These are phyloP conservation scores for Gryon sp. DNA, from an alignment of 1,140 invertebrate genomes.

Conservation along the genomic window DNA sequence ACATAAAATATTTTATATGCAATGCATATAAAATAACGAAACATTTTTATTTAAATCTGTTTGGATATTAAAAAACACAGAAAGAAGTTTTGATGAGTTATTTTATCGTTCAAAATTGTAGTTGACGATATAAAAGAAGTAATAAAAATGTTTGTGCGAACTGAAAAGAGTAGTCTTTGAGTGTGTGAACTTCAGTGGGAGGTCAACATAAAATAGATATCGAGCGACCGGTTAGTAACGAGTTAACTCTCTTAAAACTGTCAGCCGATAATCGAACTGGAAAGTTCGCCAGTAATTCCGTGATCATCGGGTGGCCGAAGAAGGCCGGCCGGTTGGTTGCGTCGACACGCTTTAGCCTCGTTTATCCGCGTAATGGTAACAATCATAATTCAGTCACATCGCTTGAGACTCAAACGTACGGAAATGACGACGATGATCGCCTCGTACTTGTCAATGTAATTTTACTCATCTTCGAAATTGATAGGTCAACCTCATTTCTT, in stretches of 20 bases:
- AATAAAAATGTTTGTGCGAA: constrained; percentile 6
- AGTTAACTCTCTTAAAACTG: constrained; percentile 66
- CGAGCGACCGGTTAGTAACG: constrained; percentile 53
- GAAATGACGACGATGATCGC: constrained; percentile 62
- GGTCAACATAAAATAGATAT: constrained; percentile 53
- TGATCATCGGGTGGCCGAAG: constrained; percentile 29
- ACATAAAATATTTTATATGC: no score
- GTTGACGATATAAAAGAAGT: constrained; percentile 12
- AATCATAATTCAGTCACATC: constrained; percentile 69
- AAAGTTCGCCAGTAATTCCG: constrained; percentile 43
- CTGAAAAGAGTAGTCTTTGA: constrained; percentile 17
- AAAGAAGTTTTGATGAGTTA: no score
- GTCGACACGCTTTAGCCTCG: constrained; percentile 75
- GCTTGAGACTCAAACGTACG: constrained; percentile 19
- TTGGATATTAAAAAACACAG: no score
- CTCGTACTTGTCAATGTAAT: constrained; percentile 28
- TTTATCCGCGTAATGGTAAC: constrained; percentile 71
- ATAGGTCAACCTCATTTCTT: constrained; percentile 24
- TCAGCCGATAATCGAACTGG: constrained; percentile 64
- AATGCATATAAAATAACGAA: no score
- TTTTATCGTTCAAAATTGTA: constrained; percentile 12
- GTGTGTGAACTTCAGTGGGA: constrained; percentile 46
- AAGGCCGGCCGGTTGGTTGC: constrained; percentile 66
- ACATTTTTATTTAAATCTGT: no score
- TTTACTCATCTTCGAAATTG: constrained; percentile 23